Evolutionary conservation across 2,113 vertebrate species (phyloP).

Genomic region (Axis porcinus): DNA sequence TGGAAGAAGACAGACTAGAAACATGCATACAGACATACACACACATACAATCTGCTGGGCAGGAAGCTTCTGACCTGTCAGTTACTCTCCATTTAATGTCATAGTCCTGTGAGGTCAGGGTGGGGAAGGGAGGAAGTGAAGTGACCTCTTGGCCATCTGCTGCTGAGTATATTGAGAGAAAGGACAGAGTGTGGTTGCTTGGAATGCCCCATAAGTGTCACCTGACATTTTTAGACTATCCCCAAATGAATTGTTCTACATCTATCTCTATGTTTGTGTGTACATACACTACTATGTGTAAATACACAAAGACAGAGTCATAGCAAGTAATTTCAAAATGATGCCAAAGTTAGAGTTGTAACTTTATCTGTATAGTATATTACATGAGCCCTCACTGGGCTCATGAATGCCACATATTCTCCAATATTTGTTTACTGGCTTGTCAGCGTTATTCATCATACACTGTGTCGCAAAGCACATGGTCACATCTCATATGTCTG

Average conservation of each 20-base stretch:
- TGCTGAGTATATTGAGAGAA: not conserved
- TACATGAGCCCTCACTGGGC: slow-evolving; percentile 27
- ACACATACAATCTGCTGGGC: not conserved
- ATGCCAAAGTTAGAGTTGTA: not conserved
- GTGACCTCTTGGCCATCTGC: slow-evolving; percentile 18
- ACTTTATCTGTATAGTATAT: slow-evolving; percentile 22
- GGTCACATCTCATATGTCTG: slow-evolving; percentile 78
- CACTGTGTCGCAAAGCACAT: slow-evolving; percentile 77
- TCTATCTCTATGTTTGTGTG: not conserved
- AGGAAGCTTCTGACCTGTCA: not conserved
- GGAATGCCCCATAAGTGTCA: not conserved
- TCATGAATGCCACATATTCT: slow-evolving; percentile 43
- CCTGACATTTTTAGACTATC: not conserved
- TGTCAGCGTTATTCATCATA: slow-evolving; percentile 75
- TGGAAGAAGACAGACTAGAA: not conserved
- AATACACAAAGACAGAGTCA: not conserved
- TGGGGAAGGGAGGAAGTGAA: not conserved
- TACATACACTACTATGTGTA: not conserved
- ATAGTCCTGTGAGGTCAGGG: not conserved
- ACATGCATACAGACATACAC: not conserved
- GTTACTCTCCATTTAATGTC: not conserved
- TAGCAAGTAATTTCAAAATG: not conserved
- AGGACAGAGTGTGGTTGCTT: not conserved
- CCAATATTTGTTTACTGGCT: slow-evolving; percentile 75
- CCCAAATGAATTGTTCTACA: not conserved